Conservation (phyloP, 1,140 invertebrate species). For the Littorina saxatilis region DNA sequence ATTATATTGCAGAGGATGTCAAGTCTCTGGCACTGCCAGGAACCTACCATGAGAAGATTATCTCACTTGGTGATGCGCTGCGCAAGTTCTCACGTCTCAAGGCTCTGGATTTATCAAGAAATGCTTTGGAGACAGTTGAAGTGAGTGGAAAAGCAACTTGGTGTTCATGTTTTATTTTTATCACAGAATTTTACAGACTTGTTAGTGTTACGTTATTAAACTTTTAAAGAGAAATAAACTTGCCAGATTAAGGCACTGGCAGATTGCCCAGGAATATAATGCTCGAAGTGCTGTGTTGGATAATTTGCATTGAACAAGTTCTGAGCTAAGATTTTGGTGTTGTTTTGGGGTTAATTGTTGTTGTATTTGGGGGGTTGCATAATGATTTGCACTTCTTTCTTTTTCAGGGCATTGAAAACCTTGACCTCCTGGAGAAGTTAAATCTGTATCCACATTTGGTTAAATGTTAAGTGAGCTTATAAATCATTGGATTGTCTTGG, state of each 20-base stretch:
- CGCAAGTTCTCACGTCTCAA: conserved; percentile 73
- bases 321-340: too few relatives aligned
- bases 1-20: conserved; percentile 73
- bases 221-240: too few relatives aligned
- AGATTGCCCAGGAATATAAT: too few relatives aligned
- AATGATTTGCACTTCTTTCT: too few relatives aligned
- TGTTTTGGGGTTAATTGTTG: too few relatives aligned
- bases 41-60: conserved; percentile 75
- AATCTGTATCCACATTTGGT: conserved; percentile 73
- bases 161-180: too few relatives aligned
- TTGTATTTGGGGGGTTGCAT: too few relatives aligned
- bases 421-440: conserved; percentile 72
- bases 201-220: too few relatives aligned
- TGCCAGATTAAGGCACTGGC: too few relatives aligned
- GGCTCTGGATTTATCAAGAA: conserved; percentile 73
- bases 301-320: too few relatives aligned
- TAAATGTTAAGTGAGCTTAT: background rate
- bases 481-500: background rate
- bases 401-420: conserved; percentile 73
- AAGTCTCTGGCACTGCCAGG: conserved; percentile 73
- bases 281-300: too few relatives aligned
- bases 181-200: too few relatives aligned
- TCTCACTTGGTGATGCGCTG: conserved; percentile 69
- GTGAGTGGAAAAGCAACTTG: conserved; percentile 44
- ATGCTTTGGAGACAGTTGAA: conserved; percentile 65